Conservation (phyloP, 2,797 vertebrate species). For the Microchirus variegatus region DNA sequence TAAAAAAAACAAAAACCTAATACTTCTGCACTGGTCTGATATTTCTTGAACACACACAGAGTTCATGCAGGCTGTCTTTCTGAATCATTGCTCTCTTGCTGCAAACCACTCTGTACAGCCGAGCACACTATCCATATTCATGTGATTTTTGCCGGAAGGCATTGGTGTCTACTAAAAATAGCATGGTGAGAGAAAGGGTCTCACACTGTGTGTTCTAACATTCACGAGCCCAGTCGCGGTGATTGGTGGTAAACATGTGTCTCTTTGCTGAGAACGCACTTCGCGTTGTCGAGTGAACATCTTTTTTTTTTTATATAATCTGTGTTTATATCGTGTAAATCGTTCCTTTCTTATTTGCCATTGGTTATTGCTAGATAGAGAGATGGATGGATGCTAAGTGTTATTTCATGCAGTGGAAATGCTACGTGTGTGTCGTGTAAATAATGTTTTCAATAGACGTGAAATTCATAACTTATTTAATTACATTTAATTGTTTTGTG, state of each 20-base stretch:
- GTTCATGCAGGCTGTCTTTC: conserved; percentile 75
- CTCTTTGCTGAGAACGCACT: conserved; percentile 51
- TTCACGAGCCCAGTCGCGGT: conserved; percentile 64
- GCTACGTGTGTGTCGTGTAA: background rate
- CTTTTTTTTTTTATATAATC: background rate
- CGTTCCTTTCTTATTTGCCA: conserved; percentile 7
- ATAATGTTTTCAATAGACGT: background rate
- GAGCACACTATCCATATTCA: conserved; percentile 86
- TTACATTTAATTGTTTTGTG: background rate
- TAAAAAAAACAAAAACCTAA: conserved; percentile 20
- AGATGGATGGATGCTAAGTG: conserved; percentile 9
- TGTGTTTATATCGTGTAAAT: conserved; percentile 18
- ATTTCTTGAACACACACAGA: conserved; percentile 65
- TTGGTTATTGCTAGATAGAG: conserved; percentile 22
- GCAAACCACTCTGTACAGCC: conserved; percentile 77
- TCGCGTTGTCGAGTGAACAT: conserved; percentile 61
- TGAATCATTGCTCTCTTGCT: conserved; percentile 77
- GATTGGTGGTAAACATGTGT: conserved; percentile 77
- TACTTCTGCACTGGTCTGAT: conserved; percentile 39
- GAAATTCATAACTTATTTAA: background rate
- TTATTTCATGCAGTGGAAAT: conserved; percentile 3
- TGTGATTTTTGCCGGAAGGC: conserved; percentile 84
- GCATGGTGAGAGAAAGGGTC: conserved; percentile 80
- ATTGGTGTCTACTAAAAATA: conserved; percentile 87
- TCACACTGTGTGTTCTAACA: conserved; percentile 74